These are phyloP conservation scores for Desmophyllum pertusum DNA, from an alignment of 92 coral and sea anemone species.

Conservation along the genomic window DNA sequence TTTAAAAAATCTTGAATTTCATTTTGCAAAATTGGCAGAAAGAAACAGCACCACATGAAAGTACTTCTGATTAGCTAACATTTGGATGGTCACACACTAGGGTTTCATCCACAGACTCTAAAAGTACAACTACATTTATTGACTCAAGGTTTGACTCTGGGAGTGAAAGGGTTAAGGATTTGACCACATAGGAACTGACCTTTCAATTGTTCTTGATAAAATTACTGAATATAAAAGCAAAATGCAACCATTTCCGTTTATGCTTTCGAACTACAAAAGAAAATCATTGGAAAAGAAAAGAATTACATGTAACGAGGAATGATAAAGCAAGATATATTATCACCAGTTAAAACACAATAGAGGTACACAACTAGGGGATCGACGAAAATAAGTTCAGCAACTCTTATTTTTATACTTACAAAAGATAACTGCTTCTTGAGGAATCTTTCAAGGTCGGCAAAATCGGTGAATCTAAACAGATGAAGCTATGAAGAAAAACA, in stretches of 20 bases:
- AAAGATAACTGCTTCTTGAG: constrained; percentile 74
- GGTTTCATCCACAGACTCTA: too few species aligned
- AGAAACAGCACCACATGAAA: too few species aligned
- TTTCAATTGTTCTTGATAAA: constrained; percentile 63
- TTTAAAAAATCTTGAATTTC: too few species aligned
- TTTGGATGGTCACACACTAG: too few species aligned
- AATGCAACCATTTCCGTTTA: constrained; percentile 83
- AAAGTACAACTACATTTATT: too few species aligned
- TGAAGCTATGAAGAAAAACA: constrained; percentile 43
- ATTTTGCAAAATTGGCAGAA: too few species aligned
- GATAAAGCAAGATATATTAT: too few species aligned
- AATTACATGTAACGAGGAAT: background rate
- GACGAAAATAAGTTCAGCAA: background rate
- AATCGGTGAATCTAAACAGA: constrained; percentile 58
- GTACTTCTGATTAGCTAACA: too few species aligned
- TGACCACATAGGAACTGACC: constrained; percentile 13
- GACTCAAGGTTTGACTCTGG: too few species aligned
- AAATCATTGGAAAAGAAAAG: background rate
- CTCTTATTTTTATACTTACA: constrained; percentile 61
- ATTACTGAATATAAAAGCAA: constrained; percentile 77
- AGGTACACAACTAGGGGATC: background rate
- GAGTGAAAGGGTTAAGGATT: too few species aligned
- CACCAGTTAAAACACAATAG: background rate
- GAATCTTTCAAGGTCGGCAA: constrained; percentile 61
- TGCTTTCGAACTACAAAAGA: constrained; percentile 76